Evolutionary conservation across 2,113 vertebrate genomes (phyloP), one percentile per base, ranked within the genome.

Genomic region (Speoplatyrhinus poulsoni): DNA sequence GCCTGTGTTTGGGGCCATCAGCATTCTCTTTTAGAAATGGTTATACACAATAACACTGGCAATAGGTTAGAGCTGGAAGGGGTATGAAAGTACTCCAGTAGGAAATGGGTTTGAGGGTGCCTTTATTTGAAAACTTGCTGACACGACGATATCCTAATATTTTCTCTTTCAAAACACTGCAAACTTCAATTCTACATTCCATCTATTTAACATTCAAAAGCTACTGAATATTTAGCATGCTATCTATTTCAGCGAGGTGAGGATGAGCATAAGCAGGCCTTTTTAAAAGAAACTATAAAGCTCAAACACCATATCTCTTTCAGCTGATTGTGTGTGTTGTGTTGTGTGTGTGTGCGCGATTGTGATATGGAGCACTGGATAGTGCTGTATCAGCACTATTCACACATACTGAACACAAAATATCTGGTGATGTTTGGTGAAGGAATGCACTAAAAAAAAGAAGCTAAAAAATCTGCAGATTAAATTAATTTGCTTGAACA

Each of bases 251-350:
- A 12, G 33, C 41, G 70, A 64, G 52, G 55, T 72, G 49, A 17
- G 59, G 19, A 75, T 64, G 48, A 65, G 58, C 58, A 72, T 61
- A 69, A 80, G 82, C 76, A 47, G 71, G 69, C 53, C 13, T 68
- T 73, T 86, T 77, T 61, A 88, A 77, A 79, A n/a, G n/a, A n/a
- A n/a, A 15, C 53, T 60, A 17, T 62, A 53, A 65, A 56, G 67
- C 46, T 46, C 9, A 12, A 66, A 46, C 57, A 26, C 54, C 0
- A 1, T 19, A 53, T 41, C 47, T 50, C 19, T 56, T 9, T 56
- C 48, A 26, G 26, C 26, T 26, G 55, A 72, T 59, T 16, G 54
- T 53, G 54, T 53, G 1, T 53, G 19, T 66, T 26, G 26, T 26
- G 19, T 26, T 26, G 12, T 36, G 13, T 15, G 12, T 41, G 33